phyloP scores from a whole-genome alignment of 2,113 vertebrate species.

The Buteo buteo region DNA sequence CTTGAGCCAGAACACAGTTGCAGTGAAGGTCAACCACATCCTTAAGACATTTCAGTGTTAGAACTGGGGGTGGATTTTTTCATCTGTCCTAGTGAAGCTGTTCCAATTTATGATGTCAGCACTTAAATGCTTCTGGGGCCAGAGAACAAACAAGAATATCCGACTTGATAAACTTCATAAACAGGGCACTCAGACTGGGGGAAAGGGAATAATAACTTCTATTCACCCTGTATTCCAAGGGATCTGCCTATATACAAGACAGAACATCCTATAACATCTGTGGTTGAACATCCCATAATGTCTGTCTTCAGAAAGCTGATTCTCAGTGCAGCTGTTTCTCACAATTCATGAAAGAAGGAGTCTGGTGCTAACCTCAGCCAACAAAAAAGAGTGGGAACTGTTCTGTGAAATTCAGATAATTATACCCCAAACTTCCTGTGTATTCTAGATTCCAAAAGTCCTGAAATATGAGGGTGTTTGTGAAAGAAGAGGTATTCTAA shows the following conservation, averaged over 20 bases:
- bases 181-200: background rate
- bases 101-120: background rate
- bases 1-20: background rate
- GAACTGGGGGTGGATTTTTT: background rate
- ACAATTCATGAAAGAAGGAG: background rate
- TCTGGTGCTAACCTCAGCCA: background rate
- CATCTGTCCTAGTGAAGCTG: background rate
- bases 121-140: background rate
- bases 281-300: background rate
- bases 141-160: background rate
- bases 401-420: background rate
- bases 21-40: background rate
- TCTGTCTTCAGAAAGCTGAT: background rate
- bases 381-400: background rate
- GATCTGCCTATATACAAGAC: background rate
- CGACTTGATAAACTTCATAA: background rate
- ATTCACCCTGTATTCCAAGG: background rate
- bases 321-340: slow-evolving; percentile 1
- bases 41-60: background rate
- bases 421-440: background rate
- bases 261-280: background rate
- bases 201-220: background rate
- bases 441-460: background rate
- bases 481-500: background rate
- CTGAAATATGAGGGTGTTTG: background rate